phyloP scores from a whole-genome alignment of 2,797 vertebrate species.

The Falco concolor region DNA sequence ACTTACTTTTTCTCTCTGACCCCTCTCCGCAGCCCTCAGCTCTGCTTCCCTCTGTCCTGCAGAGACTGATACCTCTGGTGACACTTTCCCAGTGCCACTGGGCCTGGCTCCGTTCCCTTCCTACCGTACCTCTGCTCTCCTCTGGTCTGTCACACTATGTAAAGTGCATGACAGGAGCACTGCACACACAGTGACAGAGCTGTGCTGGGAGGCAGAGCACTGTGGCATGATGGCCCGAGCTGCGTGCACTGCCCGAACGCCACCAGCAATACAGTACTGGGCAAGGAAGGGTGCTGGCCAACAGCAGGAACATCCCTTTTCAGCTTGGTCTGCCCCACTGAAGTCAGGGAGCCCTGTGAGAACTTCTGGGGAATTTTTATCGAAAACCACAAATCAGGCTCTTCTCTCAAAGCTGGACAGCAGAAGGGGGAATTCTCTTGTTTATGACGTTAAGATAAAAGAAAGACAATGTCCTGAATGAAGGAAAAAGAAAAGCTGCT shows the following conservation, averaged over 20 bases:
- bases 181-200: background rate
- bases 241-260: rapidly evolving
- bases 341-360: background rate
- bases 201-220: background rate
- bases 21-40: background rate
- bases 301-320: background rate
- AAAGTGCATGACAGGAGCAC: background rate
- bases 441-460: background rate
- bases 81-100: background rate
- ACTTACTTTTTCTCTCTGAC: background rate
- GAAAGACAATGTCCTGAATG: background rate
- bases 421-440: background rate
- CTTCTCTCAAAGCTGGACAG: background rate
- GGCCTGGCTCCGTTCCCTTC: background rate
- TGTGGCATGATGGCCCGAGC: background rate
- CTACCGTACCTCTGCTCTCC: background rate
- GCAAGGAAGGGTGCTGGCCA: background rate
- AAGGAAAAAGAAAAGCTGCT: background rate
- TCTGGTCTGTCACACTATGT: background rate
- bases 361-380: background rate
- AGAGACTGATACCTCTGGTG: background rate
- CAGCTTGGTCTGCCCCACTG: background rate
- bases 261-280: background rate
- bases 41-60: background rate
- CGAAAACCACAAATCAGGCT: background rate